Evolutionary conservation across 2,888 invertebrate genomes (phyloP), one percentile per base, ranked within the genome.

Genomic region (Didymodactylos carnosus): DNA sequence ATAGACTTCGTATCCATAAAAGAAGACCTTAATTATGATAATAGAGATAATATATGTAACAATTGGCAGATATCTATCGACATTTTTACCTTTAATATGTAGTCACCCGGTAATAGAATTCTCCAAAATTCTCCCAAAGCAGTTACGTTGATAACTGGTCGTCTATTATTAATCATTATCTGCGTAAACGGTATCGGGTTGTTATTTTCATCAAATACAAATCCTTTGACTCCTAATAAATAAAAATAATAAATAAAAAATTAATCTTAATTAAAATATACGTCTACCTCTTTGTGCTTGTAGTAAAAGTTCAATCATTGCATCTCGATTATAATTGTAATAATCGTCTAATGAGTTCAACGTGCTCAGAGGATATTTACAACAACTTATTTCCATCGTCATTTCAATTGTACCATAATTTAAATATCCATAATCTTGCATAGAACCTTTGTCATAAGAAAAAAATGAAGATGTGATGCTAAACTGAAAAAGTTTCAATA

Each of bases 351-450:
- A 84, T 80, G 91, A 89, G 76, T 88, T 87, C n/a, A n/a, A n/a
- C n/a, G n/a, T n/a, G 0, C 89, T 88, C 0, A 88, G 88, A 4
- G 94, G 94, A 83, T 88, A 94, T 84, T 94, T 94, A 85, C 94
- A 94, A 83, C 94, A 94, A 0, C 92, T 91, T 74, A 94, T 88
- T 83, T 94, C 94, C 69, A 94, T 84, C 0, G 94, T 93, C 23
- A 94, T 87, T 83, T 94, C 94, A 91, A 94, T 91, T 82, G 92
- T 92, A 19, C 93, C 93, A 80, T 89, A 90, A 89, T 89, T 89
- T 19, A 92, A 87, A 83, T 94, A 94, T 84, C 94, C 94, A 83
- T 90, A 94, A 82, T 94, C 94, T 84, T 91, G 91, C 91, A 91
- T 91, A 29, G 91, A 90, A 73, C 91, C 91, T 87, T 75, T 10